These are phyloP conservation scores for Dasyprocta punctata DNA, from an alignment of 2,113 vertebrate genomes.

Conservation along the genomic window DNA sequence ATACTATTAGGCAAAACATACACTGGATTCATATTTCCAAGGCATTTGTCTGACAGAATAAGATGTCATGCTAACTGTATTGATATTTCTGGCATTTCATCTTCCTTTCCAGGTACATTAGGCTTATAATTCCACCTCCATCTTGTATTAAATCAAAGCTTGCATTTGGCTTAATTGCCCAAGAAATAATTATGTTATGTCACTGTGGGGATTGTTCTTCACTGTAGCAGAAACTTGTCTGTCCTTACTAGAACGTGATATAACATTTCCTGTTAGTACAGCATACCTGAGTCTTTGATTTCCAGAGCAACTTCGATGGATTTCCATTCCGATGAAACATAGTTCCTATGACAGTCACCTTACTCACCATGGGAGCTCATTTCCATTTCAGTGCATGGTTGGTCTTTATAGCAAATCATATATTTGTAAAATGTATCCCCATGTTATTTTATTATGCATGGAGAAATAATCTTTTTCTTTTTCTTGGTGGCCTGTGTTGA, in stretches of 20 bases:
- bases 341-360: not conserved
- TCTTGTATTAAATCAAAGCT: not conserved
- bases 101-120: not conserved
- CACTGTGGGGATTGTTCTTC: not conserved
- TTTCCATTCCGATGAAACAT: not conserved
- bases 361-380: not conserved
- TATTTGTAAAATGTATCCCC: not conserved
- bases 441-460: not conserved
- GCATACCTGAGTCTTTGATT: not conserved
- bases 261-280: not conserved
- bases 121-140: not conserved
- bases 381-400: not conserved
- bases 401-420: not conserved
- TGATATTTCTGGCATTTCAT: not conserved
- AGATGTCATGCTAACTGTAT: not conserved
- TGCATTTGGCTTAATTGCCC: not conserved
- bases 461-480: not conserved
- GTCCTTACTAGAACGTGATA: not conserved
- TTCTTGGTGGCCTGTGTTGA: not conserved
- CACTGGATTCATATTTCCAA: not conserved
- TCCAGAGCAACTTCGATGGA: not conserved
- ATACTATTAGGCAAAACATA: not conserved
- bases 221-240: not conserved
- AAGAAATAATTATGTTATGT: not conserved
- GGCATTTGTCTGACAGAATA: constrained; percentile 38